Evolutionary conservation across 2,888 invertebrate genomes (phyloP), one percentile per base, ranked within the genome.

Genomic region (Ophion obscuratus): DNA sequence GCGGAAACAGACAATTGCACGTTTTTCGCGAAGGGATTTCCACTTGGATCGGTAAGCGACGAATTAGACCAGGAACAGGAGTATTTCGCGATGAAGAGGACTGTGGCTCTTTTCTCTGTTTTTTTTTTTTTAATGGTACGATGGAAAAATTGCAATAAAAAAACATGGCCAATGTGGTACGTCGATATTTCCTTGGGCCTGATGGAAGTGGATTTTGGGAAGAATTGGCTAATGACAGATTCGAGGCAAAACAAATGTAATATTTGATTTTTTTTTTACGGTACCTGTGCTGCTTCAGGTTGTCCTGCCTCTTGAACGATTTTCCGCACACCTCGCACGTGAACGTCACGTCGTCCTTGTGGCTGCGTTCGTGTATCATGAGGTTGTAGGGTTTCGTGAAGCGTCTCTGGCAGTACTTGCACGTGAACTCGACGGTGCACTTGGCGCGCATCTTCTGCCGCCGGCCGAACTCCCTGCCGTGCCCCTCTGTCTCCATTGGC

Each of bases 371-470:
- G 94, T 99, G 99, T 90, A 99, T 99, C 91, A 99, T 96, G 90
- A 99, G 95, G 94, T 99, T 99, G 95, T 99, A 99, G 73, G 98
- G 98, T 94, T 99, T 99, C 88, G 99, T 99, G 95, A 99, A 99
- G 93, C 99, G 98, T 59, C 99, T 96, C 93, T 98, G 97, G 95
- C 99, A 99, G 95, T 97, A 99, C 95, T 98, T 98, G 96, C 99
- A 99, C 92, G 99, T 99, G 95, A 99, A 99, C 95, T 99, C 96
- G 91, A 94, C 94, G 89, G 93, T 93, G 92, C 94, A 94, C 92
- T 94, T 94, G 93, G 93, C 92, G 91, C 94, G 94, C 94, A 94
- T 94, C 93, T 96, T 96, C 94, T 96, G 96, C 88, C 96, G 95
- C 87, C 96, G 94, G 95, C 94, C 94, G 95, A 95, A 94, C 89